A percentile compares a stretch with the other conserved stretches of the same genome.
Evolutionary conservation across 1,140 invertebrate species (phyloP).

Genomic region (Zaprionus capensis): DNA sequence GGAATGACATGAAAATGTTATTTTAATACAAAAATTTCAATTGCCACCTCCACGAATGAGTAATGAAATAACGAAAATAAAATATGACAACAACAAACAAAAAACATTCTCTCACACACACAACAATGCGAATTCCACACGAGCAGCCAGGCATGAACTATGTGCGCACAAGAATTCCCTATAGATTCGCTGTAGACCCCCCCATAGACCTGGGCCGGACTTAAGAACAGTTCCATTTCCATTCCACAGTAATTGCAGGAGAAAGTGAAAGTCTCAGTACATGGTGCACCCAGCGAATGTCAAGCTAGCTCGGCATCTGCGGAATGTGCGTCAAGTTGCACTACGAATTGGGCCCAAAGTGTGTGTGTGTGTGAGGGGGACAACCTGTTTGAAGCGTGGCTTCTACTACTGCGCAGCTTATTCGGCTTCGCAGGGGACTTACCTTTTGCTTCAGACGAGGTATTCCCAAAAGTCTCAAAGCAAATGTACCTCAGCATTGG

Average conservation of each 20-base stretch:
- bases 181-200: neutral
- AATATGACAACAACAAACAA: slow-evolving; percentile 21
- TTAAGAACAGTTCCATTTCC: slow-evolving; percentile 12
- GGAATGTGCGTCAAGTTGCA: slow-evolving; percentile 26
- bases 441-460: neutral
- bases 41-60: slow-evolving; percentile 19
- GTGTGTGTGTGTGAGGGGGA: neutral
- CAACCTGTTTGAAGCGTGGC: slow-evolving; percentile 15
- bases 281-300: slow-evolving; percentile 9
- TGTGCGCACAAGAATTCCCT: slow-evolving; percentile 63
- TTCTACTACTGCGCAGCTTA: slow-evolving; percentile 18
- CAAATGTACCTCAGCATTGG: neutral
- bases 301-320: slow-evolving; percentile 18
- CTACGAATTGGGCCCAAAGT: neutral
- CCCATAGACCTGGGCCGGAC: neutral
- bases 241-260: slow-evolving; percentile 16
- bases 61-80: slow-evolving; percentile 39
- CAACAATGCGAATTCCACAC: slow-evolving; percentile 60
- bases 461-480: slow-evolving; percentile 1
- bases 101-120: slow-evolving; percentile 23
- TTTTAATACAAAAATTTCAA: slow-evolving; percentile 21
- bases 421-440: slow-evolving; percentile 15
- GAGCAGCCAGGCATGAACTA: slow-evolving; percentile 72
- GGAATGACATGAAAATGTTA: slow-evolving; percentile 32
- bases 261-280: slow-evolving; percentile 65